Base-by-base conservation (phyloP, 2,888 invertebrate species). In the Spilosoma lubricipeda region DNA sequence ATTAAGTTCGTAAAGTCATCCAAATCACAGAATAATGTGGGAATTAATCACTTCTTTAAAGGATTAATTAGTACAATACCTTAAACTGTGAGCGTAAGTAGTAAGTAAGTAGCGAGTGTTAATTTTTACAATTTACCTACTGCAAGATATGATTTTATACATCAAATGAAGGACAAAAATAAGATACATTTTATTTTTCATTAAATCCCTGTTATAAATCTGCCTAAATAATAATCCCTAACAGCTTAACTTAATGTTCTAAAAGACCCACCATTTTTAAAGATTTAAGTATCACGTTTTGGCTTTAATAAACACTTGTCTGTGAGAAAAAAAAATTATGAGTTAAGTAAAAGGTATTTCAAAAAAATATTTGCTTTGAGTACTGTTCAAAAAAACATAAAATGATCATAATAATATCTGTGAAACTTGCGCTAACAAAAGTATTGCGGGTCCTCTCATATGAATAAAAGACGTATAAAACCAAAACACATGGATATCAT, bases 221-320 rank as follows among this genome's bases (percentile, higher is more conserved):
- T 71, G 59, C 67, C 39, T 71, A 71, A 74, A 72, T 59, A 74
- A 67, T 76, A 77, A 70, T 82, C 71, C 71, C 39, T 27, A 64
- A 67, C 71, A 74, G 73, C 67, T 72, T 73, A 73, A 66, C 73
- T 70, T 42, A 70, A 73, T 65, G 73, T 73, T 56, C 73, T 27
- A 15, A 74, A 64, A 82, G 77, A 73, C 68, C 82, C 71, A 71
- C 70, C 64, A 69, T 74, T 79, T 71, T 66, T 70, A 73, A 72
- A 74, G 74, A 71, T 79, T 78, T 79, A 70, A 71, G 74, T 42
- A 75, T 65, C 65, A 65, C 73, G 39, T 65, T 69, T 70, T 70
- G 52, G 52, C 33, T 70, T 65, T 70, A 68, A 56, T 73, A 69
- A 64, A 69, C 52, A 65, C 59, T 59, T 66, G 39, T 45, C 71